Conservation (phyloP, 2,113 vertebrate species). For the Phrynosoma platyrhinos region DNA sequence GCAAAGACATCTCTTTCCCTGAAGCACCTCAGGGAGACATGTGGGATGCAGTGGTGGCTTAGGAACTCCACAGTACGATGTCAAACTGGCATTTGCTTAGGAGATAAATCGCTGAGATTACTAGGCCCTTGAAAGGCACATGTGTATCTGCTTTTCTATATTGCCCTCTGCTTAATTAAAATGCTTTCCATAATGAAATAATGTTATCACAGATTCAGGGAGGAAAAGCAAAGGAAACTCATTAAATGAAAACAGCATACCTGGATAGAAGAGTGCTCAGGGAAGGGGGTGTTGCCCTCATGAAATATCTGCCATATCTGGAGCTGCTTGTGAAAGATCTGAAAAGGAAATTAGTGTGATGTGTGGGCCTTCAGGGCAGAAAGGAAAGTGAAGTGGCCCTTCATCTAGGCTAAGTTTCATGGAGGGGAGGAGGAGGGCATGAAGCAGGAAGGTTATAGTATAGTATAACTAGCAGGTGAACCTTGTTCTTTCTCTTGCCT, state of each 20-base stretch:
- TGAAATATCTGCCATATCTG: neutral
- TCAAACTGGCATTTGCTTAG: constrained; percentile 18
- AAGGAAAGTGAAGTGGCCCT: neutral
- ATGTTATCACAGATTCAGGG: constrained; percentile 39
- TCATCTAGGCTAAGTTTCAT: neutral
- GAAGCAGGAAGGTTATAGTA: neutral
- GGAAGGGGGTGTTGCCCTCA: neutral
- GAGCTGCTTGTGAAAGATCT: neutral
- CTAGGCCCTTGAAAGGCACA: constrained; percentile 1
- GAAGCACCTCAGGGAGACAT: neutral
- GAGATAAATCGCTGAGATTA: constrained; percentile 30
- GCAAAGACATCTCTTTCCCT: constrained; percentile 15
- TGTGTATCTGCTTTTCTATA: constrained; percentile 17
- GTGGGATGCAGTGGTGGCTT: neutral
- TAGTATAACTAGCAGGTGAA: neutral
- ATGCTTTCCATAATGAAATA: constrained; percentile 40
- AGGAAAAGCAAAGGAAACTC: constrained; percentile 16
- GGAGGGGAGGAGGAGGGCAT: neutral
- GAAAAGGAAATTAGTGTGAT: neutral
- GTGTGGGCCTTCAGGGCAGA: neutral
- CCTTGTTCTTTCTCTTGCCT: neutral
- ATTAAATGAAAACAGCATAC: constrained; percentile 1
- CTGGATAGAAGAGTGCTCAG: constrained; percentile 9
- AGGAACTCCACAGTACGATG: constrained; percentile 9
- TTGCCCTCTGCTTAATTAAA: constrained; percentile 40